Evolutionary conservation across 2,888 invertebrate species (phyloP), one percentile per base, ranked within the genome.

Genomic region (Emmelina monodactyla): DNA sequence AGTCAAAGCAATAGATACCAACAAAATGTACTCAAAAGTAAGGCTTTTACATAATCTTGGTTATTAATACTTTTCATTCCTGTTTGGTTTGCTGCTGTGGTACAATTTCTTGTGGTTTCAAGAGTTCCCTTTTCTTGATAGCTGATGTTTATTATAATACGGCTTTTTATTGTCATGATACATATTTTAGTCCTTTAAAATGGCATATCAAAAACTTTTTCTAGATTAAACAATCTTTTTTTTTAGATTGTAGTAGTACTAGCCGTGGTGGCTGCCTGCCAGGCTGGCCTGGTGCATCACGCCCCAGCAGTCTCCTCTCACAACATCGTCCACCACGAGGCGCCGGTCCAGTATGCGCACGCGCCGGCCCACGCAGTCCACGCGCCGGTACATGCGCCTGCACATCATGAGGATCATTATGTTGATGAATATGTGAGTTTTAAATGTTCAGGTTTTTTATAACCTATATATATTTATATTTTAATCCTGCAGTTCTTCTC

Each of bases 11-110:
- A 65, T 70, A 65, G 71, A 63, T 53, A 62, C 59, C 57, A 62
- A 61, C 71, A 73, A 70, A 73, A 79, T 79, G 79, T 73, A 65
- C 64, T 67, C 70, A 48, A 76, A 78, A 76, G 79, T 79, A 76
- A 78, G 78, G 55, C 49, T 49, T 48, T 46, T 46, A 53, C 52
- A n/a, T n/a, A n/a, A n/a, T n/a, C n/a, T n/a, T n/a, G n/a, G n/a
- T n/a, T n/a, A n/a, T n/a, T n/a, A n/a, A n/a, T n/a, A n/a, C n/a
- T n/a, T n/a, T n/a, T n/a, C n/a, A n/a, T n/a, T n/a, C n/a, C n/a
- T n/a, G n/a, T n/a, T n/a, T n/a, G n/a, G n/a, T n/a, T n/a, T n/a
- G n/a, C n/a, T n/a, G n/a, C n/a, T n/a, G n/a, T n/a, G n/a, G n/a
- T n/a, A n/a, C n/a, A n/a, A n/a, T n/a, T n/a, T n/a, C n/a, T n/a